These are phyloP conservation scores for Fissipunctia ypsillon DNA, from an alignment of 2,888 invertebrate species.

Conservation along the genomic window DNA sequence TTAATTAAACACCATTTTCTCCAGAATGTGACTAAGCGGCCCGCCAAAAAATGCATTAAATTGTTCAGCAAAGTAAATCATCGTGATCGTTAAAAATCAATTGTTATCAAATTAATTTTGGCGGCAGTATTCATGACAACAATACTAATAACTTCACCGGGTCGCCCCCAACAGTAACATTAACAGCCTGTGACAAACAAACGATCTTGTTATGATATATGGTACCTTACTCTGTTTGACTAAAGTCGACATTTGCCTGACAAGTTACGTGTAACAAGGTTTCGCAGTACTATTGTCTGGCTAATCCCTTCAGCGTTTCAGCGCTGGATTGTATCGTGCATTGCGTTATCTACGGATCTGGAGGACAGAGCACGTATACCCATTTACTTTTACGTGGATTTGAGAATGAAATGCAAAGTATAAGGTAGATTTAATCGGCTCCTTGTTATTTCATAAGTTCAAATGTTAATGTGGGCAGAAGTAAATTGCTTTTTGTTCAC, in stretches of 20 bases:
- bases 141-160: slow-evolving; percentile 56
- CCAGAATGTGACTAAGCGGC: background rate
- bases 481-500: background rate
- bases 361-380: slow-evolving; percentile 44
- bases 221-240: slow-evolving; percentile 5
- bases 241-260: slow-evolving; percentile 36
- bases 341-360: slow-evolving; percentile 54
- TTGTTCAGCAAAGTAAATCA: background rate
- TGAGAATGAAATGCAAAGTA: slow-evolving; percentile 41
- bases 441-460: slow-evolving; percentile 28
- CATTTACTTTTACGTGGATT: slow-evolving; percentile 47
- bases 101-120: slow-evolving; percentile 48
- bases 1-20: slow-evolving; percentile 5
- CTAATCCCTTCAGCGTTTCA: slow-evolving; percentile 59
- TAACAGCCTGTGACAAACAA: slow-evolving; percentile 62
- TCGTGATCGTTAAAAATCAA: slow-evolving; percentile 26
- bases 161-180: slow-evolving; percentile 51
- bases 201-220: slow-evolving; percentile 4
- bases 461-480: background rate
- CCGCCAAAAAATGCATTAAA: background rate
- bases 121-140: slow-evolving; percentile 49
- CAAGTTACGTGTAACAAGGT: slow-evolving; percentile 45
- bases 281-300: slow-evolving; percentile 62
- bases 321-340: slow-evolving; percentile 57
- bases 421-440: slow-evolving; percentile 23